Percentiles rank a stretch among this genome's conserved stretches.
Conservation (phyloP, 2,113 vertebrate genomes). For the Rhombomys opimus region DNA sequence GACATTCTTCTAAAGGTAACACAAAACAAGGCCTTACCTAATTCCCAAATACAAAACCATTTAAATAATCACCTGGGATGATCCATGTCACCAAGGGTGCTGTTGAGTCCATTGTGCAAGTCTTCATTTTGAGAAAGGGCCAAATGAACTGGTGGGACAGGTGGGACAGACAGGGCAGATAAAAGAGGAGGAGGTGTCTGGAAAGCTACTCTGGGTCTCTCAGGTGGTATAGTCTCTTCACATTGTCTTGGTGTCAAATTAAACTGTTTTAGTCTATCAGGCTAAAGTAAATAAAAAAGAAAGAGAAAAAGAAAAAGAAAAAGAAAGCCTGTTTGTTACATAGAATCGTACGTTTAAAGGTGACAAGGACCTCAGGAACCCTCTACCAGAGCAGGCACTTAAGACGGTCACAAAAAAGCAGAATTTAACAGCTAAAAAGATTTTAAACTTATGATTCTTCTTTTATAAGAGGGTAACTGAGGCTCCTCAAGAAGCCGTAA, state of each 20-base stretch:
- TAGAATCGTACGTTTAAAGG: constrained; percentile 44
- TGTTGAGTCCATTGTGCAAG: constrained; percentile 85
- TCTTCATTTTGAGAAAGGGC: constrained; percentile 86
- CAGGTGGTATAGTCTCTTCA: constrained; percentile 86
- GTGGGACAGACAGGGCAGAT: constrained; percentile 72
- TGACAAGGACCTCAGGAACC: constrained; percentile 52
- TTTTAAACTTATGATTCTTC: neutral
- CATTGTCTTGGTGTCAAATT: constrained; percentile 79
- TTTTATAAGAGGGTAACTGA: constrained; percentile 41
- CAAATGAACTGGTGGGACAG: constrained; percentile 60
- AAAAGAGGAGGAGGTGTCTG: constrained; percentile 89
- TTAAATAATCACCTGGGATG: constrained; percentile 88
- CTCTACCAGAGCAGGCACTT: constrained; percentile 7
- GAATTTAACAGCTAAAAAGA: constrained; percentile 43
- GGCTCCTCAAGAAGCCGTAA: constrained; percentile 18
- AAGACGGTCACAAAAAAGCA: constrained; percentile 36
- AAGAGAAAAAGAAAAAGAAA: constrained; percentile 54
- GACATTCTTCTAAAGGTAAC: constrained; percentile 38
- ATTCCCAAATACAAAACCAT: constrained; percentile 69
- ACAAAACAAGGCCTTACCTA: constrained; percentile 60
- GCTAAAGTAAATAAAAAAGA: constrained; percentile 84
- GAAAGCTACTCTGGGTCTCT: constrained; percentile 90
- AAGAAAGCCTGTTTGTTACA: constrained; percentile 65
- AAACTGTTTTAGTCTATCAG: constrained; percentile 91
- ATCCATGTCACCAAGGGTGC: constrained; percentile 88